Conservation (phyloP, 2,888 invertebrate species). For the Sussaba pulchella region DNA sequence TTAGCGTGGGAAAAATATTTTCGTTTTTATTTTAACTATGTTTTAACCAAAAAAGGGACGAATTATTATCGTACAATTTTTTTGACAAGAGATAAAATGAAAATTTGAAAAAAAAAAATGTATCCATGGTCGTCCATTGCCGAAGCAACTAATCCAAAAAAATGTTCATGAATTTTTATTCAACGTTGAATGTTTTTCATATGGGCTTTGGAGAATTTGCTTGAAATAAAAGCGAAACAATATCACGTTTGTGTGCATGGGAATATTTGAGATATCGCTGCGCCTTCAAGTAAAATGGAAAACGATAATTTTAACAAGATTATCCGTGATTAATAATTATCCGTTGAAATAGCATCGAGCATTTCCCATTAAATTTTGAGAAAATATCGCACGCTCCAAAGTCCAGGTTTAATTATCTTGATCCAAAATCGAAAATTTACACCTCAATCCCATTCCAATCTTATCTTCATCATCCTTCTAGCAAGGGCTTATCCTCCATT, state of each 20-base stretch:
- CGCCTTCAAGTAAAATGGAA: not conserved
- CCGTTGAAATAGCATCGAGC: conserved; percentile 27
- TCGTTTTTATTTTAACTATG: too few relatives aligned
- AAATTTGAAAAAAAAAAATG: too few relatives aligned
- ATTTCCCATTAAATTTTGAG: conserved; percentile 14
- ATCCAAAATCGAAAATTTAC: conserved; percentile 35
- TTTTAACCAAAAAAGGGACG: too few relatives aligned
- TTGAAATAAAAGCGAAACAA: too few relatives aligned
- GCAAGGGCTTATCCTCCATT: not conserved
- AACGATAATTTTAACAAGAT: conserved; percentile 40
- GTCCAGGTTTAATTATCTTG: conserved; percentile 12
- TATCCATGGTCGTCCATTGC: too few relatives aligned
- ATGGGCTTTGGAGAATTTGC: conserved; percentile 4
- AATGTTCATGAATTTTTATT: not conserved
- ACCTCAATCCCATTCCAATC: not conserved
- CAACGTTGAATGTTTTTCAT: conserved; percentile 6
- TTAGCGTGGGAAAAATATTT: too few relatives aligned
- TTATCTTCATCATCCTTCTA: not conserved
- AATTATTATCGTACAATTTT: too few relatives aligned
- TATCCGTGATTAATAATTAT: conserved; percentile 52
- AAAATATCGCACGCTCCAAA: conserved; percentile 23
- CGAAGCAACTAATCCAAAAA: too few relatives aligned
- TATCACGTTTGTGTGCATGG: too few relatives aligned
- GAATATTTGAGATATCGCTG: too few relatives aligned
- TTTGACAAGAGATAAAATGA: too few relatives aligned